A percentile compares a stretch with the other conserved stretches of the same genome.
Conservation (phyloP, 2,888 invertebrate species). For the Eudasyphora cyanicolor region DNA sequence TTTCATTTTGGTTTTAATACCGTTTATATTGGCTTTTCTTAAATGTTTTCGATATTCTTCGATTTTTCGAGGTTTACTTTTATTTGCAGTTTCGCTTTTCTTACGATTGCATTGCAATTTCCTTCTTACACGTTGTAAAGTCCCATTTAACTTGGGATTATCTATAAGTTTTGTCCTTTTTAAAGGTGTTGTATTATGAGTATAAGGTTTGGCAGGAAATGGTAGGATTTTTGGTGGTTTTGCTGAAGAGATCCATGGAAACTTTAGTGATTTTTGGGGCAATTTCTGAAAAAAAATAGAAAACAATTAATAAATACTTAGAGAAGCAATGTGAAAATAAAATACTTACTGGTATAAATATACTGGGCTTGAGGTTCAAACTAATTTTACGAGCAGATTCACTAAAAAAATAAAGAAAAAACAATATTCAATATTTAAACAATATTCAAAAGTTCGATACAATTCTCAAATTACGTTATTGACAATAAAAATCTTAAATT, state of each 20-base stretch:
- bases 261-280: not conserved
- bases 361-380: conserved; percentile 18
- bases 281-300: conserved; percentile 35
- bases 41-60: not conserved
- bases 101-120: not conserved
- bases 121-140: not conserved
- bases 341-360: conserved; percentile 58
- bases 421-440: too few relatives aligned
- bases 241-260: not conserved
- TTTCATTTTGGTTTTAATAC: not conserved
- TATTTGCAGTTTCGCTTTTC: not conserved
- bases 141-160: not conserved
- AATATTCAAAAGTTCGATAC: too few relatives aligned
- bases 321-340: too few relatives aligned
- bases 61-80: not conserved
- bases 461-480: too few relatives aligned
- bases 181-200: not conserved
- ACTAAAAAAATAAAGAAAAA: conserved; percentile 33
- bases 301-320: too few relatives aligned
- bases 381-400: conserved; percentile 50
- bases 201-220: not conserved
- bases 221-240: not conserved
- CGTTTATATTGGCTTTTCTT: not conserved
- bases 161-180: not conserved
- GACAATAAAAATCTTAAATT: too few relatives aligned